Evolutionary conservation across 1,140 invertebrate genomes (phyloP), one percentile per base, ranked within the genome.

Genomic region (Branchinecta lynchi): DNA sequence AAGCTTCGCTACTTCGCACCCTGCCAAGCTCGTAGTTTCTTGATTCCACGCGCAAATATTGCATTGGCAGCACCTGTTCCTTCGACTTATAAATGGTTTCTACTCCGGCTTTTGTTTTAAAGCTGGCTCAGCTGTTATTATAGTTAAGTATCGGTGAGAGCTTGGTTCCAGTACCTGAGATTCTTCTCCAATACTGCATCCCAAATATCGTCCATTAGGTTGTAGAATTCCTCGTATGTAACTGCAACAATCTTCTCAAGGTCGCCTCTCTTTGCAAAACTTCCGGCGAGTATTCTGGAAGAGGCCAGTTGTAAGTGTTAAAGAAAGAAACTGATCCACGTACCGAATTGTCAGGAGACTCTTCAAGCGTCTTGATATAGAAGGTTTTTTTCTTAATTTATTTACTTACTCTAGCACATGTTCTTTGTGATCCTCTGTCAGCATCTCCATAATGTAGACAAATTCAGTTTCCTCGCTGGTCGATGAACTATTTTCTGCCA

Each of bases 211-310:
- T 83, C 81, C 69, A 92, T 80, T 0, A 89, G 77, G 17, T 83
- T 81, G 20, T 77, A 78, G 77, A 90, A 92, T 76, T 90, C 87
- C 3, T 78, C 75, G 6, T 79, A 43, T 79, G 77, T n/a, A 88
- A 84, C 43, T 84, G 82, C 9, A 84, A 84, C 68, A 82, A 84
- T 89, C 76, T 85, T 83, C 75, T 92, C 89, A 72, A 93, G 76
- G 75, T 92, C 89, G 0, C 88, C 89, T 79, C 91, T 91, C 72
- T 84, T 82, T 76, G 88, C 89, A 76, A 92, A 92, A 78, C 89
- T 90, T 9, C 85, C 84, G 0, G 86, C 85, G 65, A 92, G 86
- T 77, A 91, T 90, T 43, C 89, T 91, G 75, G n/a, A 68, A 66
- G 60, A 67, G 71, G 68, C 45, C 3, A 68, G 43, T 7, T 12